These are phyloP conservation scores for Spinus pinus DNA, from an alignment of 2,797 vertebrate species.

Conservation along the genomic window DNA sequence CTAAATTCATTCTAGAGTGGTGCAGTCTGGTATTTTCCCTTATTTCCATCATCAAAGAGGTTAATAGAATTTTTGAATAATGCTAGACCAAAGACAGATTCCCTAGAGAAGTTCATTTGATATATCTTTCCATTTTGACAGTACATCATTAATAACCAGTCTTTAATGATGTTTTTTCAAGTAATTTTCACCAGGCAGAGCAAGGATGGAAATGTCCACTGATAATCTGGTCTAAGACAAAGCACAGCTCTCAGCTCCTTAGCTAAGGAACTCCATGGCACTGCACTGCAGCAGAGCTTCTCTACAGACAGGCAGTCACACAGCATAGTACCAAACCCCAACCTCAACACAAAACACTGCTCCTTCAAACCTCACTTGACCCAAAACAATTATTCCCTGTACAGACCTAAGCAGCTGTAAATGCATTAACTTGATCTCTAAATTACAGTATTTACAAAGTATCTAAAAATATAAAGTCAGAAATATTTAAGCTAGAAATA, in stretches of 20 bases:
- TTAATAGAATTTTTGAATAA: slow-evolving; percentile 48
- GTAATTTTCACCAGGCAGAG: slow-evolving; percentile 1
- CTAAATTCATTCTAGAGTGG: background rate
- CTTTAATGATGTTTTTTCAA: slow-evolving; percentile 33
- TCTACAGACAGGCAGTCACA: background rate
- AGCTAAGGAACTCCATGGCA: background rate
- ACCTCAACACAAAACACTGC: background rate
- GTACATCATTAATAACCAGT: background rate
- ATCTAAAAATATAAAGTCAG: background rate
- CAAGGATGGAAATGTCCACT: background rate
- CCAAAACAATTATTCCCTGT: background rate
- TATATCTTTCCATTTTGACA: background rate
- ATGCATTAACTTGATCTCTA: background rate
- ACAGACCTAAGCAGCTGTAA: background rate
- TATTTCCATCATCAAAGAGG: slow-evolving; percentile 7
- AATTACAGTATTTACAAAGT: background rate
- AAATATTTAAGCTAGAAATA: background rate
- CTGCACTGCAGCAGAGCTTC: background rate
- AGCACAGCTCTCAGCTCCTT: background rate
- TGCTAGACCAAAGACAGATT: background rate
- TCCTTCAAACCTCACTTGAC: background rate
- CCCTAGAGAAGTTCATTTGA: background rate
- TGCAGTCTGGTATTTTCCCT: background rate
- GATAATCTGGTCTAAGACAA: background rate
- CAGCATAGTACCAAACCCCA: background rate